phyloP scores from a whole-genome alignment of 2,113 vertebrate genomes.

The Mohoua ochrocephala region DNA sequence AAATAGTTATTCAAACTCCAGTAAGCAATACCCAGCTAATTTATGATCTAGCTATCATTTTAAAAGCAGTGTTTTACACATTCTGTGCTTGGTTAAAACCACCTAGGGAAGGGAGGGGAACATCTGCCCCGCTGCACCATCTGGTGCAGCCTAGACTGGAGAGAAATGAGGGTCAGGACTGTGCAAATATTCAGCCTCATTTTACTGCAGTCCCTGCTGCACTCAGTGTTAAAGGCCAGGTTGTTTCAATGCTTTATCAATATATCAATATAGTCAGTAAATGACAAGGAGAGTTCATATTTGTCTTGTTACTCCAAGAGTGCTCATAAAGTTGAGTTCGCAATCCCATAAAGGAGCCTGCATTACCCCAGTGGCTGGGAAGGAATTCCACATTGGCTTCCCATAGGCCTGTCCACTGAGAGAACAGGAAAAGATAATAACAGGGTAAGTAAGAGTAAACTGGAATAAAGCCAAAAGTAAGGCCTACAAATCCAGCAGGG shows the following conservation, averaged over 20 bases:
- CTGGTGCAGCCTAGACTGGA: neutral
- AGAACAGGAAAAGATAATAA: constrained; percentile 8
- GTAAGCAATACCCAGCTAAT: neutral
- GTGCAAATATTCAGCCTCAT: neutral
- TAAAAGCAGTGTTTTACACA: neutral
- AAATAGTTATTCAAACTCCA: neutral
- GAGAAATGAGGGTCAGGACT: neutral
- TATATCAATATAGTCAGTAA: neutral
- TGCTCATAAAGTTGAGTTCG: neutral
- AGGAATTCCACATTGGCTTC: neutral
- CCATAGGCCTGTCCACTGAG: neutral
- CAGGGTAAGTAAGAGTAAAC: neutral
- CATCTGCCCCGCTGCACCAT: neutral
- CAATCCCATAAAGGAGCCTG: neutral
- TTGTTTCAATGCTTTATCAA: neutral
- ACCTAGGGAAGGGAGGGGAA: neutral
- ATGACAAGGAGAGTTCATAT: neutral
- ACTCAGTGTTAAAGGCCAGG: neutral
- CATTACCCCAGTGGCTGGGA: neutral
- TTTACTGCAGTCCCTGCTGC: neutral
- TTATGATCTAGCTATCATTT: neutral
- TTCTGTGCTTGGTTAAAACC: neutral
- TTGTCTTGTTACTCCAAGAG: neutral
- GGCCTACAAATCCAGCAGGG: neutral
- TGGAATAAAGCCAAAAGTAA: neutral